Evolutionary conservation across 2,797 vertebrate species (phyloP), one percentile per base, ranked within the genome.

Genomic region (Lepus oiostolus): DNA sequence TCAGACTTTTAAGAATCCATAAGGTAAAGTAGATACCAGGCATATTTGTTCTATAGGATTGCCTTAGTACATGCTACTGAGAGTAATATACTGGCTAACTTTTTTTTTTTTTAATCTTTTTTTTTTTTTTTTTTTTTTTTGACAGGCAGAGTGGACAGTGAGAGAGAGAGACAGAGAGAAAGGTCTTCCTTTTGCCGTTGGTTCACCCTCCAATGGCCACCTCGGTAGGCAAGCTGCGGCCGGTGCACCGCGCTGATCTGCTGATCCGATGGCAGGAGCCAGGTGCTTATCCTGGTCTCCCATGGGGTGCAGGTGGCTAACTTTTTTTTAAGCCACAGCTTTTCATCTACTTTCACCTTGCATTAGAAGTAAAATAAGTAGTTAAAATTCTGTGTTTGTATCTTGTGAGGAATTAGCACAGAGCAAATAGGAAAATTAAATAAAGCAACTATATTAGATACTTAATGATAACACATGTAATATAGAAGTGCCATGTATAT

Each of bases 401-500:
- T 86, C 94, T 97, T 87, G 86, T 70, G 7, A 50, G 24, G 7
- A 9, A 0, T 93, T 85, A 62, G 14, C n/a, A 65, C 7, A 32
- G 26, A 14, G 16, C 50, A 24, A 72, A n/a, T 79, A 67, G 52
- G 86, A 58, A 16, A 50, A 54, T 85, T 71, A 92, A 92, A 72
- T 95, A 81, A 95, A 90, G 47, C 32, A 87, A 74, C 30, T 87
- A 47, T 50, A 50, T 16, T 93, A 76, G 42, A 62, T 91, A n/a
- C 63, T 67, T 88, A 82, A 75, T 77, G 30, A 74, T 85, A 62
- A 82, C 88, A 71, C 5, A 28, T 90, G 70, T 71, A 81, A 83
- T 83, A 35, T 47, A 67, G 28, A 87, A 71, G 13, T 74, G 16
- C 12, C 19, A 91, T 7, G 4, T 90, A 38, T 5, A 1, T 83